Conservation (phyloP, 2,113 vertebrate genomes). For the Prunella fulvescens region DNA sequence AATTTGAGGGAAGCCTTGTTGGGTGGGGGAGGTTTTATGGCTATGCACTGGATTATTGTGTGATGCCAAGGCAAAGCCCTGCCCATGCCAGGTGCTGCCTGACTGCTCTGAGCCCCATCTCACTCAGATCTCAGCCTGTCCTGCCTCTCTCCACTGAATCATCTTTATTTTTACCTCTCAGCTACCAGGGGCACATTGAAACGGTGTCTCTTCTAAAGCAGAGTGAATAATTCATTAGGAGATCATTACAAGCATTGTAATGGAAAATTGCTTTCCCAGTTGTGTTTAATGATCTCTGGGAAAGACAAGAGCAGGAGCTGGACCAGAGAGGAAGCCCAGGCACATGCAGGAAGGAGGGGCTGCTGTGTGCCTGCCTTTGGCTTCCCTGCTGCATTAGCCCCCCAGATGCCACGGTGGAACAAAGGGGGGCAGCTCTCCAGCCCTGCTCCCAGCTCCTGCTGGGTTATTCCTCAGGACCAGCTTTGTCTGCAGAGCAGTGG, state of each 20-base stretch:
- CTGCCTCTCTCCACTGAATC: neutral
- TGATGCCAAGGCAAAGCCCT: neutral
- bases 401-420: neutral
- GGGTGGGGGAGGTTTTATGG: neutral
- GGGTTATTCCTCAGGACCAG: neutral
- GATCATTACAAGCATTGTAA: slow-evolving; percentile 70
- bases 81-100: neutral
- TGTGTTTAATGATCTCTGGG: slow-evolving; percentile 60
- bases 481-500: neutral
- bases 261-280: slow-evolving; percentile 70
- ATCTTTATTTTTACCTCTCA: slow-evolving; percentile 49
- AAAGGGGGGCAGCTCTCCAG: neutral
- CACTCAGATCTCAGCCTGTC: neutral
- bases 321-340: neutral
- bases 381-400: neutral
- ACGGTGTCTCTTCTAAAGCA: slow-evolving; percentile 57
- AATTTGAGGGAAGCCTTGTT: neutral
- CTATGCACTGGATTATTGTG: neutral
- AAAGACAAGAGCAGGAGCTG: slow-evolving; percentile 15
- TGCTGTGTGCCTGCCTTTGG: neutral
- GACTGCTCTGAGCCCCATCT: neutral
- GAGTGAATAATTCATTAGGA: slow-evolving; percentile 78
- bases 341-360: neutral
- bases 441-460: neutral
- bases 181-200: slow-evolving; percentile 15